phyloP scores from a whole-genome alignment of 2,797 vertebrate species.

The Poeciliopsis gracilis region DNA sequence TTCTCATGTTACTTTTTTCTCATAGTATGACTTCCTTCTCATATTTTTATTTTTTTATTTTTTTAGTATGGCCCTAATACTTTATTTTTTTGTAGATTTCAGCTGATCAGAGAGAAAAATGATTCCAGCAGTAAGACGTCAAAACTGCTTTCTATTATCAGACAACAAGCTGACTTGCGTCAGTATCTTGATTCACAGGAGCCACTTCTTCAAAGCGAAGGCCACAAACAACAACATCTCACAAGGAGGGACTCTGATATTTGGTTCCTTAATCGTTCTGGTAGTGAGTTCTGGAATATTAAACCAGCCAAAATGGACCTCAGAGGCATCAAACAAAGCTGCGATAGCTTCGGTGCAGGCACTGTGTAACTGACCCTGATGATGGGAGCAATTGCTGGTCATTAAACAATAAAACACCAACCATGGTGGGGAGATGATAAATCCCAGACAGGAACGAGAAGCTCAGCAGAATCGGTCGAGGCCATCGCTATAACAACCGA shows the following conservation, averaged over 20 bases:
- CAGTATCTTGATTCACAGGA: background rate
- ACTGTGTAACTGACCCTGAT: constrained; percentile 68
- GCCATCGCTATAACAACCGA: constrained; percentile 28
- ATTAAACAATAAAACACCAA: constrained; percentile 70
- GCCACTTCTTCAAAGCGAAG: constrained; percentile 9
- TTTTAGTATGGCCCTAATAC: too few species aligned
- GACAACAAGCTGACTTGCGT: background rate
- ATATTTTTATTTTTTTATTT: too few species aligned
- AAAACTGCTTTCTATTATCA: background rate
- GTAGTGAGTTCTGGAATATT: constrained; percentile 22
- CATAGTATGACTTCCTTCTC: too few species aligned
- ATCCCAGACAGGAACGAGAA: constrained; percentile 57
- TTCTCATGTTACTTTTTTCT: too few species aligned
- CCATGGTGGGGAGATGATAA: constrained; percentile 60
- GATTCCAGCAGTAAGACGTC: background rate
- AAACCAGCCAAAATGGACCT: constrained; percentile 28
- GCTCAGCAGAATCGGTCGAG: constrained; percentile 64
- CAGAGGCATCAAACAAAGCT: constrained; percentile 33
- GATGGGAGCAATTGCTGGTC: constrained; percentile 63
- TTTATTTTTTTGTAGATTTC: too few species aligned
- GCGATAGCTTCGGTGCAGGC: constrained; percentile 41
- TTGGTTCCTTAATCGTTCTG: constrained; percentile 26
- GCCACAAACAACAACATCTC: constrained; percentile 8
- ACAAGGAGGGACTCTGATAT: constrained; percentile 16
- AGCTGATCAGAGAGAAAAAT: background rate